These are phyloP conservation scores for Erannis defoliaria DNA, from an alignment of 2,888 invertebrate genomes.

Conservation along the genomic window DNA sequence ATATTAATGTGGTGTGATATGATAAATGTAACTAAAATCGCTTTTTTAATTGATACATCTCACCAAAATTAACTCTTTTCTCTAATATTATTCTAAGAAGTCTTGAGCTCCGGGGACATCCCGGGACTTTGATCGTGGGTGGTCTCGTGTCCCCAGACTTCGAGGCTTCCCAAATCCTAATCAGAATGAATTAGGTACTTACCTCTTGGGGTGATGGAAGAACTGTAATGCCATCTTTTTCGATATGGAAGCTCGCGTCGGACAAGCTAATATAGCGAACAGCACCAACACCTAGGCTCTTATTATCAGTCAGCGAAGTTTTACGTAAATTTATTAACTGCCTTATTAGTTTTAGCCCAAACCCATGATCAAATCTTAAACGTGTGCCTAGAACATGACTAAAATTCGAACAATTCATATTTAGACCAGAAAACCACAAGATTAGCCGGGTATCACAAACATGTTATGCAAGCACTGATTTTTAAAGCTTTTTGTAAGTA, in stretches of 20 bases:
- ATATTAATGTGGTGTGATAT: too few species aligned
- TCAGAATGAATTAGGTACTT: slow-evolving; percentile 44
- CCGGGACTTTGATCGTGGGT: too few species aligned
- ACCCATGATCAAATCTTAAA: slow-evolving; percentile 63
- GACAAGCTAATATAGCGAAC: slow-evolving; percentile 59
- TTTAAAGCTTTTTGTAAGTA: neutral
- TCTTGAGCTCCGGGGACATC: too few species aligned
- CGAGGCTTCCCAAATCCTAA: too few species aligned
- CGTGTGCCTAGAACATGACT: slow-evolving; percentile 63
- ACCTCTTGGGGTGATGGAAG: slow-evolving; percentile 79
- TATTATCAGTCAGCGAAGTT: slow-evolving; percentile 47
- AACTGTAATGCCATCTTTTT: slow-evolving; percentile 67
- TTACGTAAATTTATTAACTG: slow-evolving; percentile 53
- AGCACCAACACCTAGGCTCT: slow-evolving; percentile 47
- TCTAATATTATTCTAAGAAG: too few species aligned
- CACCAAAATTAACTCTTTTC: too few species aligned
- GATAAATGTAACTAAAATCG: too few species aligned
- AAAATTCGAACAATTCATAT: slow-evolving; percentile 73
- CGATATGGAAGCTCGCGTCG: slow-evolving; percentile 47
- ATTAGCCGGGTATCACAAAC: slow-evolving; percentile 52
- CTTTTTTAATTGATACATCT: too few species aligned
- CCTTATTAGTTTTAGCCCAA: slow-evolving; percentile 53
- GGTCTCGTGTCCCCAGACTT: too few species aligned
- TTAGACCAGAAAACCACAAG: slow-evolving; percentile 47
- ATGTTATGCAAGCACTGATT: slow-evolving; percentile 70